A percentile compares a stretch with the other conserved stretches of the same genome.
Evolutionary conservation across 23 tunicate species (phyloP).

Genomic region (Trididemnum miniatum): DNA sequence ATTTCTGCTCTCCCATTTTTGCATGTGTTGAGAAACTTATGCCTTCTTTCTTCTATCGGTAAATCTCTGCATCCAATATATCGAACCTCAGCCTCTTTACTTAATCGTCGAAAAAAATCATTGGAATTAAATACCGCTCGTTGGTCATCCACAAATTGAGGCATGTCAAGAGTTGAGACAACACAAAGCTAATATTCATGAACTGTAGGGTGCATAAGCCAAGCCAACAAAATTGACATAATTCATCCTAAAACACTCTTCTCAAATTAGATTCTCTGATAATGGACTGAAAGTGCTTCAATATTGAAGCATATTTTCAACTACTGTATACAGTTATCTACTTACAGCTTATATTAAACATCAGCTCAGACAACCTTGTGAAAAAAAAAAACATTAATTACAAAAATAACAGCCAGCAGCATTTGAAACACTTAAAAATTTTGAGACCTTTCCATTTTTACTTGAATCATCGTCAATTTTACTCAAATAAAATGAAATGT

Average conservation of each 20-base stretch:
- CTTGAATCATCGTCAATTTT: no score
- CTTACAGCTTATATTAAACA: no score
- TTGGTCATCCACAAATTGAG: constrained; percentile 85
- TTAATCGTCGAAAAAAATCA: constrained; percentile 85
- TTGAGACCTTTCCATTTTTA: no score
- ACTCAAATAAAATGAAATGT: no score
- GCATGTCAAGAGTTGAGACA: constrained; percentile 53
- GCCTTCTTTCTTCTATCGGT: constrained; percentile 74
- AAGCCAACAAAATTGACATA: no score
- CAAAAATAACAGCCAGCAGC: no score
- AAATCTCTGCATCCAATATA: constrained; percentile 83
- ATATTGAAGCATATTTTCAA: neutral
- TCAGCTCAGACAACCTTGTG: no score
- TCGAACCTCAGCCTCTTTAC: constrained; percentile 71
- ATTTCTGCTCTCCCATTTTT: constrained; percentile 81
- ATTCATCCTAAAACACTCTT: neutral
- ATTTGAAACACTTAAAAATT: no score
- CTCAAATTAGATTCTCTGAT: neutral
- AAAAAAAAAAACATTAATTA: no score
- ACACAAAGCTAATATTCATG: neutral
- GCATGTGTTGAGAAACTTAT: constrained; percentile 73
- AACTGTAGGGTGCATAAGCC: no score
- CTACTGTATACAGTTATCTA: no score
- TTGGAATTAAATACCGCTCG: constrained; percentile 76
- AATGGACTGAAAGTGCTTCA: no score